A percentile compares a stretch with the other conserved stretches of the same genome.
Conservation (phyloP, 2,113 vertebrate genomes). For the Trogon melanurus region DNA sequence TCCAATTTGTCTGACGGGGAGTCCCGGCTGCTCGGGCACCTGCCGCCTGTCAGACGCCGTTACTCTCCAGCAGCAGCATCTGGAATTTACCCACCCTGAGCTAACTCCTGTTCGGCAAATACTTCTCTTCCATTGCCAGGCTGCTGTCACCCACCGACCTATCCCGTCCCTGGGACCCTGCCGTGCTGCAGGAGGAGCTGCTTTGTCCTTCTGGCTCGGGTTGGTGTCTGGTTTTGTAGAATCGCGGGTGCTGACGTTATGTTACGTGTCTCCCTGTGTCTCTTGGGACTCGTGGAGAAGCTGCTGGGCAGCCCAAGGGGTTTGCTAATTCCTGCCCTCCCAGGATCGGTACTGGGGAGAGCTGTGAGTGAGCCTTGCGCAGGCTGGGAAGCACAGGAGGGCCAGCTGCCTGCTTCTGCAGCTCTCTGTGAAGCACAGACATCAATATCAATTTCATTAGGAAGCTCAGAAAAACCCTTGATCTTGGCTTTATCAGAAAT, state of each 20-base stretch:
- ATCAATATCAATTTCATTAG: background rate
- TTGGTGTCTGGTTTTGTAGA: background rate
- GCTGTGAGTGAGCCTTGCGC: background rate
- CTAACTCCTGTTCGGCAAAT: background rate
- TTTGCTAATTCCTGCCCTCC: background rate
- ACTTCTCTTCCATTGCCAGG: fast-evolving
- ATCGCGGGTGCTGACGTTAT: background rate
- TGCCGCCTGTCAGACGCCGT: background rate
- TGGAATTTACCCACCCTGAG: background rate
- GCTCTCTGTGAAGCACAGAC: background rate
- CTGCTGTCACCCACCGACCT: fast-evolving
- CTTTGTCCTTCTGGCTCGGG: background rate
- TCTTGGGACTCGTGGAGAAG: background rate
- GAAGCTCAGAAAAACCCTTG: background rate
- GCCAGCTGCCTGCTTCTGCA: background rate
- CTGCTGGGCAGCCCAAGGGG: background rate
- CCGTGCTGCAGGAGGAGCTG: background rate
- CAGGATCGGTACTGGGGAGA: fast-evolving
- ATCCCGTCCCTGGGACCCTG: background rate
- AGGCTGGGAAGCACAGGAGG: background rate
- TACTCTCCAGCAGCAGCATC: background rate
- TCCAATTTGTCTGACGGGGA: background rate
- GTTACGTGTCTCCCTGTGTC: background rate
- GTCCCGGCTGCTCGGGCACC: background rate
- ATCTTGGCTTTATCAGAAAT: background rate